These are phyloP conservation scores for Gymnogyps californianus DNA, from an alignment of 2,113 vertebrate species.

Conservation along the genomic window DNA sequence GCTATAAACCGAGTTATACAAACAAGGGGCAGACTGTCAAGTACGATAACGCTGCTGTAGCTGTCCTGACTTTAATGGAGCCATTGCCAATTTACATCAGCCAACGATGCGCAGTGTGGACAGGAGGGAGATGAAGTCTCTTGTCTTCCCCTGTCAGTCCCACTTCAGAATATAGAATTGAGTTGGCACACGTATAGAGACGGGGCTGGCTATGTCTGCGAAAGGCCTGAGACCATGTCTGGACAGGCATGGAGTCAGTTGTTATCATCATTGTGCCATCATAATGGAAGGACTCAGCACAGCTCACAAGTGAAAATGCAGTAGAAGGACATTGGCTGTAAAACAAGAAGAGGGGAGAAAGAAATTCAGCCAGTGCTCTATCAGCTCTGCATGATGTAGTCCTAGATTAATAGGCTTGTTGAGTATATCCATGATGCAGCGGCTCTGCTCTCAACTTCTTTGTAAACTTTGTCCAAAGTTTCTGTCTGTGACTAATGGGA, in stretches of 20 bases:
- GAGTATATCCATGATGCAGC: not conserved
- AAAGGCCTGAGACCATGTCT: not conserved
- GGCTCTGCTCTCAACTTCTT: slow-evolving; percentile 11
- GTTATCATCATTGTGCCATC: not conserved
- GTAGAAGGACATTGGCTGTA: not conserved
- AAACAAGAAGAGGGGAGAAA: not conserved
- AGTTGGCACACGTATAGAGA: not conserved
- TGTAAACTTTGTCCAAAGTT: slow-evolving; percentile 34
- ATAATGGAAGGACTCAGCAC: not conserved
- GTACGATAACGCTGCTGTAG: not conserved
- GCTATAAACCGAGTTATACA: not conserved
- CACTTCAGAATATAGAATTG: not conserved
- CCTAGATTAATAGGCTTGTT: not conserved
- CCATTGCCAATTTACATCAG: not conserved
- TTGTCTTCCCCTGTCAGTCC: not conserved
- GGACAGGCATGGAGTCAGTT: not conserved
- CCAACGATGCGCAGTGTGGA: rapidly evolving
- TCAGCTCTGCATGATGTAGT: not conserved
- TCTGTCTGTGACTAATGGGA: slow-evolving; percentile 52
- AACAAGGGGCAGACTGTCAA: not conserved
- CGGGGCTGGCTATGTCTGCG: not conserved
- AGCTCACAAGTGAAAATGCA: not conserved
- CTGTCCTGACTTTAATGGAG: not conserved
- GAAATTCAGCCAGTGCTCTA: not conserved
- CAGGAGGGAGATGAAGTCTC: not conserved